These are phyloP conservation scores for Alouatta palliata DNA, from an alignment of 2,113 vertebrate species.

Conservation along the genomic window DNA sequence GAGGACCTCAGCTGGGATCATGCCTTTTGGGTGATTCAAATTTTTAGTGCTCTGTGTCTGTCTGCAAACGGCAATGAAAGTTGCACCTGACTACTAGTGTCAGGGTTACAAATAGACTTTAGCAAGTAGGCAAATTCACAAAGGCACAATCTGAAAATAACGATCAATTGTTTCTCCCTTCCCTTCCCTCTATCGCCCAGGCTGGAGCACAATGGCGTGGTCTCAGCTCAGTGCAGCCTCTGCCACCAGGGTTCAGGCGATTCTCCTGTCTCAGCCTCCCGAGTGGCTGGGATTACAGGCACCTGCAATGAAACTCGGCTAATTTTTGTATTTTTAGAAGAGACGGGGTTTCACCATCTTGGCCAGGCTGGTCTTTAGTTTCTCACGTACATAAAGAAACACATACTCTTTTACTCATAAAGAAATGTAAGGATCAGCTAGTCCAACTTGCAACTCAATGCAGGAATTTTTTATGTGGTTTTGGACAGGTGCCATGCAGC, in stretches of 20 bases:
- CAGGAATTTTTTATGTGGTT: not conserved
- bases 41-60: not conserved
- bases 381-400: not conserved
- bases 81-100: not conserved
- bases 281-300: too few species aligned
- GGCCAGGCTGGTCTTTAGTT: too few species aligned
- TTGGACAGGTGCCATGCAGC: not conserved
- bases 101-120: not conserved
- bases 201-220: too few species aligned
- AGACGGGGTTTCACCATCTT: too few species aligned
- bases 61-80: not conserved
- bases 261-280: too few species aligned
- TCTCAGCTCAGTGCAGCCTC: too few species aligned
- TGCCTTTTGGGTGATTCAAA: not conserved
- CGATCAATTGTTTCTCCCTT: not conserved
- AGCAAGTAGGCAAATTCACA: not conserved
- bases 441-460: not conserved
- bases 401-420: not conserved
- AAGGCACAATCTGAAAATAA: not conserved
- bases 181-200: too few species aligned
- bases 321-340: too few species aligned
- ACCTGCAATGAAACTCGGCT: too few species aligned
- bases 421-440: not conserved
- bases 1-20: not conserved
- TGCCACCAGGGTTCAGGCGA: too few species aligned